A percentile compares a stretch with the other conserved stretches of the same genome.
phyloP scores from a whole-genome alignment of 2,797 vertebrate species.

The Aeoliscus strigatus region DNA sequence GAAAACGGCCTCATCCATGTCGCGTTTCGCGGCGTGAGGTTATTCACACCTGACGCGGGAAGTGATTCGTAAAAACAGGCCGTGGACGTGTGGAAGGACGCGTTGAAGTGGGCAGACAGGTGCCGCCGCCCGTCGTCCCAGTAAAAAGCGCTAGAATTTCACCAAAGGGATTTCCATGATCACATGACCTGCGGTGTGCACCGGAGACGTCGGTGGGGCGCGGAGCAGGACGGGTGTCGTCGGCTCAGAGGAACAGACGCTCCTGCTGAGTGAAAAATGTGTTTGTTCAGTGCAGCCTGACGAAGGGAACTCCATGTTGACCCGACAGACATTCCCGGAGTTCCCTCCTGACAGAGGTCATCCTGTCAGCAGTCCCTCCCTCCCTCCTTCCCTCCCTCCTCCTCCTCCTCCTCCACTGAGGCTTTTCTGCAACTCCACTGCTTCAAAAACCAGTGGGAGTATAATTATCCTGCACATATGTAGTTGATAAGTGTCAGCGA shows the following conservation, averaged over 20 bases:
- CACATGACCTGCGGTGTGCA: no score
- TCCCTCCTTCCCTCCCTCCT: conserved; percentile 2
- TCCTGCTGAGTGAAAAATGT: conserved; percentile 34
- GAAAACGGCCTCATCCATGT: no score
- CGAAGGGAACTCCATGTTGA: conserved; percentile 31
- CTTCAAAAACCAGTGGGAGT: conserved; percentile 10
- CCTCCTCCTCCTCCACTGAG: conserved; percentile 15
- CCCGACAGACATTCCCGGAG: conserved; percentile 44
- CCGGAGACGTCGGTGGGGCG: conserved; percentile 15
- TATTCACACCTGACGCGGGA: no score
- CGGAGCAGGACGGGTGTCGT: conserved; percentile 8
- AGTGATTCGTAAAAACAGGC: neutral
- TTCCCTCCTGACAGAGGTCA: conserved; percentile 29
- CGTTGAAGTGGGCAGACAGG: conserved; percentile 31
- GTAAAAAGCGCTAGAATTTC: conserved; percentile 28
- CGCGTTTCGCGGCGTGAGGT: no score
- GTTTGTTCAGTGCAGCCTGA: conserved; percentile 33
- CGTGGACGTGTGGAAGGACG: conserved; percentile 10
- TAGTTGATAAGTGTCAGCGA: no score
- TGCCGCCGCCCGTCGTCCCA: conserved; percentile 27
- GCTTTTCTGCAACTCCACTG: conserved; percentile 2
- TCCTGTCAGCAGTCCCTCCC: conserved; percentile 5
- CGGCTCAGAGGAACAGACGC: conserved; percentile 20
- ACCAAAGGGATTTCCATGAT: conserved; percentile 23
- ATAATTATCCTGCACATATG: conserved; percentile 1